phyloP scores from a whole-genome alignment of 1,140 invertebrate species.

The Stenopsyche tienmushanensis region DNA sequence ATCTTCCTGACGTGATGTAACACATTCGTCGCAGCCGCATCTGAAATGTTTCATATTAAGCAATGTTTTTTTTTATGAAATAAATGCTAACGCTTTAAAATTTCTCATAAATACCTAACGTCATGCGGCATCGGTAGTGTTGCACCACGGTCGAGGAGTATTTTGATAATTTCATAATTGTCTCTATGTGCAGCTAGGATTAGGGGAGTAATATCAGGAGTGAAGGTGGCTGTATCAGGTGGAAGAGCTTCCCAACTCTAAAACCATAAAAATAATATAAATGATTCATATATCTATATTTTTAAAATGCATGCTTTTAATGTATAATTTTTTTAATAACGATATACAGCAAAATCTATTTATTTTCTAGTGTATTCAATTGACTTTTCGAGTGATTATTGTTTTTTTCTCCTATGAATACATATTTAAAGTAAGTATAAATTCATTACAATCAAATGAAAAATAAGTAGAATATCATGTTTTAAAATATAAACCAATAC shows the following conservation, averaged over 20 bases:
- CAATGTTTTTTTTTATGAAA: neutral
- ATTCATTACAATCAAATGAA: too few relatives aligned
- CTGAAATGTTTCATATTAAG: conserved; percentile 44
- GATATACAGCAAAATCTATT: neutral
- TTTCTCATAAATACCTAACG: conserved; percentile 61
- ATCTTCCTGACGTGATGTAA: conserved; percentile 80
- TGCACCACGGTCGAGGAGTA: conserved; percentile 87
- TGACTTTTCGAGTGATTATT: neutral
- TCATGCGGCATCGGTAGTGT: conserved; percentile 88
- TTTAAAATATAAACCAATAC: too few relatives aligned
- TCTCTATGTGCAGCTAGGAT: conserved; percentile 94
- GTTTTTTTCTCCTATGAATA: too few relatives aligned
- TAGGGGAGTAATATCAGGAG: conserved; percentile 93
- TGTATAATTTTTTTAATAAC: too few relatives aligned
- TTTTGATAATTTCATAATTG: conserved; percentile 99
- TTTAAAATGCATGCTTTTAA: too few relatives aligned
- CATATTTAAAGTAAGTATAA: neutral
- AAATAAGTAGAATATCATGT: too few relatives aligned
- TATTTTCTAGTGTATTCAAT: neutral
- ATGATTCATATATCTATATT: too few relatives aligned
- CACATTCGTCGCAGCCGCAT: conserved; percentile 88
- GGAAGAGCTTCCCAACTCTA: conserved; percentile 91
- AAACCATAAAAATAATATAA: conserved; percentile 22
- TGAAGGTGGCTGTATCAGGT: conserved; percentile 90
- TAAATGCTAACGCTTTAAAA: neutral